Evolutionary conservation across 2,797 vertebrate genomes (phyloP).

Genomic region (Squalus acanthias): DNA sequence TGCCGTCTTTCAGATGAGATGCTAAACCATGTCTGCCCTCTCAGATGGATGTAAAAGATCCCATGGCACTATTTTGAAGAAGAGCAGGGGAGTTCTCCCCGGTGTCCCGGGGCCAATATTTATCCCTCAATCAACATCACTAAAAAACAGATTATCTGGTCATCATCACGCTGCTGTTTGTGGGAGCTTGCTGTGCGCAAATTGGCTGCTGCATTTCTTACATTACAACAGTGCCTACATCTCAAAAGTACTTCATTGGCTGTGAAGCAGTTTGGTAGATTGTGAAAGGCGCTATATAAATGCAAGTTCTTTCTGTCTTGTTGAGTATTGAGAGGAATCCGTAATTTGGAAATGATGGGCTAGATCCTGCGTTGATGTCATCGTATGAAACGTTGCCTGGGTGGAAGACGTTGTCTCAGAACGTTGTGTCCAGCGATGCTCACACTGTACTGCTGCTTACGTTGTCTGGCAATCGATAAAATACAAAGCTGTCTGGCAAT

Average conservation of each 20-base stretch:
- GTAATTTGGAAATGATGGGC: background rate
- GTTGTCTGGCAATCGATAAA: background rate
- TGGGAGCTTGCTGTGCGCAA: background rate
- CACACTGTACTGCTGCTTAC: background rate
- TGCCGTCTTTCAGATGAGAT: background rate
- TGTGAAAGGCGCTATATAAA: background rate
- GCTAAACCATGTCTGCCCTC: background rate
- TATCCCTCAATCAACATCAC: background rate
- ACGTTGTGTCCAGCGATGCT: background rate
- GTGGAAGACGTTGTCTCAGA: background rate
- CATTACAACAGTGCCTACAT: background rate
- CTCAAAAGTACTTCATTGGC: background rate
- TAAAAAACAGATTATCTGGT: background rate
- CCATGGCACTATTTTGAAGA: background rate
- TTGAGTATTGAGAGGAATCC: background rate
- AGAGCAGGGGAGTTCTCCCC: background rate
- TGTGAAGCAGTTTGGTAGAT: background rate
- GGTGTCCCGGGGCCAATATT: background rate
- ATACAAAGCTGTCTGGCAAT: background rate
- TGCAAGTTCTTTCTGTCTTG: background rate
- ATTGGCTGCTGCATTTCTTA: no score
- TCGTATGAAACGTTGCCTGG: background rate
- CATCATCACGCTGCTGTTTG: background rate
- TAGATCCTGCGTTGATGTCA: background rate
- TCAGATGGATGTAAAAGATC: background rate